Base-by-base conservation (phyloP, 2,888 invertebrate genomes). In the Erannis defoliaria region DNA sequence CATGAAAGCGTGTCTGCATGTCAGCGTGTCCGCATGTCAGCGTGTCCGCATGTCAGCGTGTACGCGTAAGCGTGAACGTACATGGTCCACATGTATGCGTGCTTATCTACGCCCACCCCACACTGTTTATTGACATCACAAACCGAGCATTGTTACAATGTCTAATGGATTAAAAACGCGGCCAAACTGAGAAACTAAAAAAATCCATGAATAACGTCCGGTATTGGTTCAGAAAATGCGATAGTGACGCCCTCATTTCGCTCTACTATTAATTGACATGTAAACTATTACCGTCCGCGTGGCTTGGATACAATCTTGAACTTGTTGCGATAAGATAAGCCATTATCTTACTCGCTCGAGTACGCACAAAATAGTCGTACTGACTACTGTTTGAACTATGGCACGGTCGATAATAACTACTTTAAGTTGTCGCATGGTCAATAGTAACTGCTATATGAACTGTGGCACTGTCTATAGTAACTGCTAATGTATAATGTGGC, bases 311-410 rank as follows among this genome's bases (percentile, higher is more conserved):
- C 23, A 43, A 43, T 43, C 26, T 19, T 42, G 56, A 35, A 29
- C 45, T 18, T 55, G 33, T 37, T 10, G 26, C 10, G 42, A 45
- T 43, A 55, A 46, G 31, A 23, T 45, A 43, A 33, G 31, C 2
- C 19, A 26, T 67, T 66, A 10, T 70, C 43, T 23, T 43, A 43
- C 23, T 21, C 19, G 23, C 43, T 42, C 23, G 43, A 43, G 43
- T 43, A 43, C 43, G 23, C 43, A 21, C 12, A 8, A 23, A 38
- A 3, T 18, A 16, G 14, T 12, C 5, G 5, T 1, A 21, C 2
- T 1, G 1, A 43, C 23, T 43, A 12, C 23, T 23, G 43, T 12
- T 23, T 42, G 5, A 23, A 23, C 42, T 42, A 5, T 23, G 42
- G 23, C 5, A n/a, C n/a, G n/a, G n/a, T n/a, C n/a, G n/a, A n/a